These are phyloP conservation scores for Cistogaster globosa DNA, from an alignment of 2,888 invertebrate species.

Conservation along the genomic window DNA sequence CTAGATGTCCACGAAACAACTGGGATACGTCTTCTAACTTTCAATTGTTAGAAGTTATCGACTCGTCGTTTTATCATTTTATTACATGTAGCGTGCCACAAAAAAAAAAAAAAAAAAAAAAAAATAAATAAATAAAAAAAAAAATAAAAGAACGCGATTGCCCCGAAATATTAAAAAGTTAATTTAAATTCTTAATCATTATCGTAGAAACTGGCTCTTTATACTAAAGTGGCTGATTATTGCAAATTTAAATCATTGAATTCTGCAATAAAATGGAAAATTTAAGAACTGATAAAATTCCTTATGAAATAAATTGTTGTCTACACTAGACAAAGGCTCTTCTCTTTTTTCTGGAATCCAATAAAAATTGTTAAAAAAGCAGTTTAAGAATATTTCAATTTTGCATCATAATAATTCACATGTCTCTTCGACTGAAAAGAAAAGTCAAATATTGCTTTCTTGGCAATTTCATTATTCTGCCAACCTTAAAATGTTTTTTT, in stretches of 20 bases:
- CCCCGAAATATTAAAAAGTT: slow-evolving; percentile 1
- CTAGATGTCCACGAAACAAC: too few relatives aligned
- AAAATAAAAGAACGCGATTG: not conserved
- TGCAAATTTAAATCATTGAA: slow-evolving; percentile 2
- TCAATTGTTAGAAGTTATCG: not conserved
- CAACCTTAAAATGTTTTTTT: too few relatives aligned
- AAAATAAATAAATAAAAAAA: too few relatives aligned
- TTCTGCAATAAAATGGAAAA: slow-evolving; percentile 4
- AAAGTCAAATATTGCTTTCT: too few relatives aligned
- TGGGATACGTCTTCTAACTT: too few relatives aligned
- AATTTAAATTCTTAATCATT: not conserved
- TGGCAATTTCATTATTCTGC: too few relatives aligned
- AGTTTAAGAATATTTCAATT: too few relatives aligned
- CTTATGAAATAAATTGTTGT: not conserved
- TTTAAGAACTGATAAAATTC: not conserved
- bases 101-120: too few relatives aligned
- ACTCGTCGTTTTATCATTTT: not conserved
- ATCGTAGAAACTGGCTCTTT: slow-evolving; percentile 17
- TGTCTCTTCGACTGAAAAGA: too few relatives aligned
- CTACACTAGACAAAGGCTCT: not conserved
- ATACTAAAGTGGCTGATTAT: not conserved
- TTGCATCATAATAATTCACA: too few relatives aligned
- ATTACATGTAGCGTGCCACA: not conserved
- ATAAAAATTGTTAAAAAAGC: not conserved
- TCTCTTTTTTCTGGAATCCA: slow-evolving; percentile 10